Conservation (phyloP, 1,140 invertebrate genomes). For the Brachionus rotundiformis region DNA sequence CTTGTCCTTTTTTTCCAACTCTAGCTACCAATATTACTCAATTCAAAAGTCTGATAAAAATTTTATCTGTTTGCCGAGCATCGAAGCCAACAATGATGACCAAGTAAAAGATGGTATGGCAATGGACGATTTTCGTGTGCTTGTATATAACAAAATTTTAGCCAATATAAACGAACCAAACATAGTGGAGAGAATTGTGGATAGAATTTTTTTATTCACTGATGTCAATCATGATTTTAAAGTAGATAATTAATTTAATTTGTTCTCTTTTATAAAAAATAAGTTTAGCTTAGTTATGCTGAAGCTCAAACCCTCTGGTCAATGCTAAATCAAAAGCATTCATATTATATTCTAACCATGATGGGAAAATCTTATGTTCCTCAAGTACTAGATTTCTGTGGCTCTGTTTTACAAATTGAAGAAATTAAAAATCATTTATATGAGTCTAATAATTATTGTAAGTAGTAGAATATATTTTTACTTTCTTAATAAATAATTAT, state of each 20-base stretch:
- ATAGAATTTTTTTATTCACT: conserved; percentile 12
- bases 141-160: conserved; percentile 7
- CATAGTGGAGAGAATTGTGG: neutral
- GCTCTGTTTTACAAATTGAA: neutral
- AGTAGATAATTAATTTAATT: neutral
- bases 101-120: neutral
- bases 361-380: conserved; percentile 30
- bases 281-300: neutral
- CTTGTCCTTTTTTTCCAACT: conserved; percentile 25
- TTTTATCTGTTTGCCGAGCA: neutral
- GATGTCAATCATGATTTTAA: conserved; percentile 32
- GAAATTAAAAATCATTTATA: conserved; percentile 26
- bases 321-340: conserved; percentile 25
- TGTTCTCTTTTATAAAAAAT: neutral
- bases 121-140: neutral
- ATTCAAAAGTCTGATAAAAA: neutral
- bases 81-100: neutral
- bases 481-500: neutral
- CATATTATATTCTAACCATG: conserved; percentile 1
- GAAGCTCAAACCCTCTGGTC: conserved; percentile 21
- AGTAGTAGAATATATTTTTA: neutral
- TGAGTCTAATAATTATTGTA: conserved; percentile 37
- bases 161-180: conserved; percentile 9
- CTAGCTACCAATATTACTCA: neutral
- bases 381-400: conserved; percentile 9